Evolutionary conservation across 2,797 vertebrate species (phyloP).

Genomic region (Sebastes oblongus): DNA sequence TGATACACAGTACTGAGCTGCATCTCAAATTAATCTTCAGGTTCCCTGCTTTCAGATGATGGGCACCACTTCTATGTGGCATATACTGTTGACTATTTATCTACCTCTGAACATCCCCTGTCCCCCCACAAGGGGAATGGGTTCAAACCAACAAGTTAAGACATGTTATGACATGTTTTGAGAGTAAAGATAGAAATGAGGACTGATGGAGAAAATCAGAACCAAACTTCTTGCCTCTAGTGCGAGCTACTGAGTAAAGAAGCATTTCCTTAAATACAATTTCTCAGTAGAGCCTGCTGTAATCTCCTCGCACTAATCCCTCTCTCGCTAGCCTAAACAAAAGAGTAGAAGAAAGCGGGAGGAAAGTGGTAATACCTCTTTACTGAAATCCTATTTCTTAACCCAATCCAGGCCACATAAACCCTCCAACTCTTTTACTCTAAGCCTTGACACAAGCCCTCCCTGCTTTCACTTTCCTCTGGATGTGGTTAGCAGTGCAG

Average conservation of each 20-base stretch:
- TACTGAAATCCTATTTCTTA: conserved; percentile 85
- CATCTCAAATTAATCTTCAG: too few relatives aligned
- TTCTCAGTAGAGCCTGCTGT: conserved; percentile 73
- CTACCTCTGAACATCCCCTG: too few relatives aligned
- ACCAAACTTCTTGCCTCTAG: conserved; percentile 31
- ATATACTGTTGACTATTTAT: too few relatives aligned
- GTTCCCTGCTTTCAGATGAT: too few relatives aligned
- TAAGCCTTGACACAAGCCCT: conserved; percentile 66
- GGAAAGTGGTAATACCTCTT: conserved; percentile 79
- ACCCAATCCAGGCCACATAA: conserved; percentile 62
- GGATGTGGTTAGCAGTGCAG: conserved; percentile 19
- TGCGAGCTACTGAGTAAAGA: conserved; percentile 60
- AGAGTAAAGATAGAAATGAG: conserved; percentile 5
- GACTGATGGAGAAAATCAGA: neutral
- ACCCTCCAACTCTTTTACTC: conserved; percentile 44
- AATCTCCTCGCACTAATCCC: conserved; percentile 82
- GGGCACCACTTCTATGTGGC: too few relatives aligned
- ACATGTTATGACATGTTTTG: conserved; percentile 23
- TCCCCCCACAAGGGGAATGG: too few relatives aligned
- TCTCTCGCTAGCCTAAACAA: conserved; percentile 77
- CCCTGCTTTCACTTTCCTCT: conserved; percentile 56
- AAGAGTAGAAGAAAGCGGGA: conserved; percentile 71
- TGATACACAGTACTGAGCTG: too few relatives aligned
- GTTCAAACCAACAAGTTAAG: neutral
- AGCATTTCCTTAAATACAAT: conserved; percentile 78